phyloP scores from a whole-genome alignment of 2,113 vertebrate genomes.

The Lucifuga dentata region DNA sequence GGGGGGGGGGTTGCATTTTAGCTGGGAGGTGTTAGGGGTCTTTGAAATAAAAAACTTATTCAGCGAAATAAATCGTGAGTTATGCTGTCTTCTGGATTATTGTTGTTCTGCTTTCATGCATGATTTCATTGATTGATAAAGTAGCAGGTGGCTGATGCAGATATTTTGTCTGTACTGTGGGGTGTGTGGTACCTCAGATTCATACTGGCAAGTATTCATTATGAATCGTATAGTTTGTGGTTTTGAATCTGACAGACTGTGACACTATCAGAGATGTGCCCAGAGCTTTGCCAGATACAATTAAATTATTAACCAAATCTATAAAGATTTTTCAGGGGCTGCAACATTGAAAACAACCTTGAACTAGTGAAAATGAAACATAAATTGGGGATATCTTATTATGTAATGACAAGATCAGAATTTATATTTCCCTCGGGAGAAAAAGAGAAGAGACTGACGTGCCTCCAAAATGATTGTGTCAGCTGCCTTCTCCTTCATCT shows the following conservation, averaged over 20 bases:
- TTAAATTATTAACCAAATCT: slow-evolving; percentile 60
- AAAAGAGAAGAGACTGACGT: slow-evolving; percentile 34
- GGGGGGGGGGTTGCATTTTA: background rate
- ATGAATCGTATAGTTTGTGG: slow-evolving; percentile 31
- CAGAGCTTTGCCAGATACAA: slow-evolving; percentile 47
- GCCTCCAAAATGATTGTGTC: slow-evolving; percentile 50
- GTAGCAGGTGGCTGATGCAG: background rate
- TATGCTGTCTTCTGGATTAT: background rate
- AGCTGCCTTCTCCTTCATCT: slow-evolving; percentile 58
- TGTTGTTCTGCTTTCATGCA: background rate
- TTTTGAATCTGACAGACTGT: slow-evolving; percentile 32
- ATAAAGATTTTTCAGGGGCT: slow-evolving; percentile 43
- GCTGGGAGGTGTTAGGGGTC: background rate
- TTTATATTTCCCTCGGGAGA: slow-evolving; percentile 34
- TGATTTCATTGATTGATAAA: slow-evolving; percentile 11
- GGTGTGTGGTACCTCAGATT: background rate
- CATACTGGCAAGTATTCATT: slow-evolving; percentile 16
- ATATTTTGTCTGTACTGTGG: background rate
- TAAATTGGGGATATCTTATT: slow-evolving; percentile 46
- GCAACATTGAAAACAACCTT: slow-evolving; percentile 33
- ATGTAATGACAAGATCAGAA: slow-evolving; percentile 54
- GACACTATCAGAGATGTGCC: slow-evolving; percentile 20
- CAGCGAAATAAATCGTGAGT: background rate
- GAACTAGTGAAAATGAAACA: slow-evolving; percentile 19
- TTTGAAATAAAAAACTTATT: too few species aligned